Evolutionary conservation across 1,140 invertebrate genomes (phyloP).

Genomic region (Centruroides sculpturatus): DNA sequence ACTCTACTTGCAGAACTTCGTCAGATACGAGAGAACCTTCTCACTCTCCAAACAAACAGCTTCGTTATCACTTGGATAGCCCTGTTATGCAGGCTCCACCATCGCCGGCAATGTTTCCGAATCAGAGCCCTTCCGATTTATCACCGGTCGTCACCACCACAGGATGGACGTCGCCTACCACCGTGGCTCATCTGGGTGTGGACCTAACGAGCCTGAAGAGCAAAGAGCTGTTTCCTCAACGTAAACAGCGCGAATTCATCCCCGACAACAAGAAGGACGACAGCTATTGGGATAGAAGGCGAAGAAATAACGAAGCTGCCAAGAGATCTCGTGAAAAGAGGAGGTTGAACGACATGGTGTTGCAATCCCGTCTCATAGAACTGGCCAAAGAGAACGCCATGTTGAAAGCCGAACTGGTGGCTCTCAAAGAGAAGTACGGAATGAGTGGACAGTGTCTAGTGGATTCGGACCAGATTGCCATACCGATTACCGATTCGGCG

Average conservation of each 20-base stretch:
- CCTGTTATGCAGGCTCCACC: too few species aligned
- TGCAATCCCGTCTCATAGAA: constrained; percentile 83
- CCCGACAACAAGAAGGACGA: constrained; percentile 95
- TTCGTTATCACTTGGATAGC: too few species aligned
- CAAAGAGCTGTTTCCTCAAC: constrained; percentile 16
- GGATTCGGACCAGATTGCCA: neutral
- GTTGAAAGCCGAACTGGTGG: constrained; percentile 75
- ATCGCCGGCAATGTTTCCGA: too few species aligned
- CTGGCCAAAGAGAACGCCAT: constrained; percentile 88
- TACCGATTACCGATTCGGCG: neutral
- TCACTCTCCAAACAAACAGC: too few species aligned
- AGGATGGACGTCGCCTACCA: too few species aligned
- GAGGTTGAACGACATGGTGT: constrained; percentile 88
- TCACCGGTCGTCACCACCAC: too few species aligned
- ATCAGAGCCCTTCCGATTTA: too few species aligned
- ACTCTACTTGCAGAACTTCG: too few species aligned
- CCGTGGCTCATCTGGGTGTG: neutral
- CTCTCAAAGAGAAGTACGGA: constrained; percentile 71
- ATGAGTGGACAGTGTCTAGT: neutral
- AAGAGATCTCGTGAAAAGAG: constrained; percentile 87
- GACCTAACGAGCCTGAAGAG: constrained; percentile 4
- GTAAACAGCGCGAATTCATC: constrained; percentile 91
- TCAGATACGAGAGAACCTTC: too few species aligned
- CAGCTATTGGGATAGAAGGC: constrained; percentile 87
- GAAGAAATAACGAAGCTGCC: constrained; percentile 91